Evolutionary conservation across 2,888 invertebrate species (phyloP), one percentile per base, ranked within the genome.

Genomic region (Drosophila fulvimacula): DNA sequence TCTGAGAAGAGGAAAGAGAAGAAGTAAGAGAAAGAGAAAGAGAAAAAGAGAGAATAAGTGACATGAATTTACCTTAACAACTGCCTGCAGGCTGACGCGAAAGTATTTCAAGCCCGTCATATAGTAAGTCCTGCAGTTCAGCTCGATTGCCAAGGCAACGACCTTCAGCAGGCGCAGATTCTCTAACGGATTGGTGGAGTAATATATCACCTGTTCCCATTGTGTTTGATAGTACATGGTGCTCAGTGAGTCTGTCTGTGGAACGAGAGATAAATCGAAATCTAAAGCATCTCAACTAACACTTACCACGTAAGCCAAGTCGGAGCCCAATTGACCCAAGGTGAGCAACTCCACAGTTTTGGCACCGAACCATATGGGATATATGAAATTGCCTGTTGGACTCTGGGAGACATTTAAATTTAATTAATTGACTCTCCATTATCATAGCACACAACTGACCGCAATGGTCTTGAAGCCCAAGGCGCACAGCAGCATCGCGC

Each of bases 81-180:
- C 89, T 2, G 90, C 58, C 17, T 76, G 68, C 13, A 90, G 65
- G 27, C 90, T 90, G 21, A 91, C 81, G 27, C 73, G 63, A 70
- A 91, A 91, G 46, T 90, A 90, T 15, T 84, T 82, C 5, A 91
- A 32, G 0, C 90, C 91, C 4, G 86, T 88, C 36, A 91, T 69
- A 61, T 74, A 63, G 52, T 83, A 89, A 0, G 90, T 82, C 13
- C 79, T 84, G 10, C 72, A 73, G 24, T 82, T 90, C 5, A 84
- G 70, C 17, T 78, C 78, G 21, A 91, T 90, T 5, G 90, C 82
- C 53, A 90, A 13, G 0, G 66, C 67, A 4, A 91, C 60, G 5
- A 89, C 41, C 56, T 91, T 91, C 67, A 91, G 69, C 5, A 91
- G 51, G 0, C 76, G 77, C 19, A 89, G 69, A 71, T 90, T 91